Base-by-base conservation (phyloP, 2,888 invertebrate genomes). In the Xylocampa areola region DNA sequence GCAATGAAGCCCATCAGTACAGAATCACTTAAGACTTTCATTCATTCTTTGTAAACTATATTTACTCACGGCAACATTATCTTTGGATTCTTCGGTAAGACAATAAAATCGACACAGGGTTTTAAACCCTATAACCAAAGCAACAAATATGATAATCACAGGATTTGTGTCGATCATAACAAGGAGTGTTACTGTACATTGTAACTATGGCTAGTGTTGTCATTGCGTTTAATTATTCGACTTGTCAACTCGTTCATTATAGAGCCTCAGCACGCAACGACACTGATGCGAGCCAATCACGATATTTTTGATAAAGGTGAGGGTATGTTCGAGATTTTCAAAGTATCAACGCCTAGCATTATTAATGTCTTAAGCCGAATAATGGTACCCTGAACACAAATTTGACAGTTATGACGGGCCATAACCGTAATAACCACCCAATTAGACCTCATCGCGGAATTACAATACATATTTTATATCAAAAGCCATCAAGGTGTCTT, bases 211-310 rank as follows among this genome's bases (percentile, higher is more conserved):
- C 47, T 57, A 55, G 64, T 68, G 57, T 53, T 57, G 58, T 63
- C 62, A 61, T 71, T 75, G 57, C 65, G 55, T 64, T 73, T 76
- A 76, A 76, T 76, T 73, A 69, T 76, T 33, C 17, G 50, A 51
- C 57, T 72, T 76, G 69, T 72, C 71, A 68, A 73, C 76, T 76
- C 53, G 45, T 67, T 68, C 55, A 63, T 66, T 71, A 73, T 66
- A 27, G 52, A 52, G 36, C 33, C 37, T 45, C 48, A 39, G 63
- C 76, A 76, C 76, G 76, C 75, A 51, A 72, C 49, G 32, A 40
- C 36, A 40, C 29, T 58, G 49, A 73, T 76, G 62, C 62, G 54
- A 44, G 43, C 51, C 52, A 52, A 62, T 59, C 73, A 73, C 59
- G 65, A 65, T 65, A 68, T 65, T 65, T 37, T 55, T 30, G 25